phyloP scores from a whole-genome alignment of 1,140 invertebrate species.

The Caenorhabditis remanei region DNA sequence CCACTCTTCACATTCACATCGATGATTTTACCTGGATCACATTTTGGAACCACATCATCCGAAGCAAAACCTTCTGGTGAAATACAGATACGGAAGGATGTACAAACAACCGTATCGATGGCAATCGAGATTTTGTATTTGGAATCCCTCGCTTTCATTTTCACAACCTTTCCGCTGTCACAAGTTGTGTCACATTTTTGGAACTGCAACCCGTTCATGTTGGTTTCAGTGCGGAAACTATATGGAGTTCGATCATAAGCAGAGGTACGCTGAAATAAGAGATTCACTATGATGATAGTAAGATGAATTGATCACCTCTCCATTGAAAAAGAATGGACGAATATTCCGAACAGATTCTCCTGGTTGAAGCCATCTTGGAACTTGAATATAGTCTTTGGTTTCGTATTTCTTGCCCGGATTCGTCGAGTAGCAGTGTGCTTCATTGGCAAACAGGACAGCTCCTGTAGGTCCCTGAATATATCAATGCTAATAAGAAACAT shows the following conservation, averaged over 20 bases:
- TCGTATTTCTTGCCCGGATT: background rate
- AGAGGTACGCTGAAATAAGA: background rate
- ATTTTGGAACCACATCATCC: background rate
- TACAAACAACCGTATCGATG: background rate
- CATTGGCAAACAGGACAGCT: constrained; percentile 6
- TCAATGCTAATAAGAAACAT: background rate
- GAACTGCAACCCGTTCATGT: background rate
- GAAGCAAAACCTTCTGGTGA: background rate
- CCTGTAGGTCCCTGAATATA: background rate
- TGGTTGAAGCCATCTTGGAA: constrained; percentile 39
- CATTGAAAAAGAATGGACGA: constrained; percentile 1
- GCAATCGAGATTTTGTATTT: background rate
- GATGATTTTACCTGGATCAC: background rate
- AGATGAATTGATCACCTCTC: background rate
- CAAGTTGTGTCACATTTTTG: background rate
- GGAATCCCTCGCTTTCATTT: background rate
- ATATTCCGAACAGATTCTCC: constrained; percentile 8
- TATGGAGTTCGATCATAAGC: background rate
- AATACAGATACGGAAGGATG: background rate
- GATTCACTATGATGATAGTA: background rate
- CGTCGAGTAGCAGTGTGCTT: background rate
- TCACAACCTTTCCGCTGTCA: constrained; percentile 28
- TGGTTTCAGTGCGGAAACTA: background rate
- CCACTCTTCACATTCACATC: background rate
- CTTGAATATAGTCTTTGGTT: background rate